Conservation (phyloP, 2,113 vertebrate species). For the Xyliphius kryptos region DNA sequence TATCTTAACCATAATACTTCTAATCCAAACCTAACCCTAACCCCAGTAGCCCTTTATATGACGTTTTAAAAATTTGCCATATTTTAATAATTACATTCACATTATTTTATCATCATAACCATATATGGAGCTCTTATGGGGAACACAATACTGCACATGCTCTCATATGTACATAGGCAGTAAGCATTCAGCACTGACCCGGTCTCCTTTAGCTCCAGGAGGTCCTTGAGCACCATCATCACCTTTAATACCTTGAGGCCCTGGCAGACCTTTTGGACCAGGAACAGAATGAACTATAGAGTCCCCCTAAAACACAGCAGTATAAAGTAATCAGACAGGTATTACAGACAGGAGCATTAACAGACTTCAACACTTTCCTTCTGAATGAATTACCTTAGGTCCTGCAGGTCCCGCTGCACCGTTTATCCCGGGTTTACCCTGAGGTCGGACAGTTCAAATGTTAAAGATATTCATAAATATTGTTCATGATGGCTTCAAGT, state of each 20-base stretch:
- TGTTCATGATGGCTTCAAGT: not conserved
- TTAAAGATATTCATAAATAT: not conserved
- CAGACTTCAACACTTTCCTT: no score
- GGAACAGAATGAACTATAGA: slow-evolving; percentile 60
- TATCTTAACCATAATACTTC: no score
- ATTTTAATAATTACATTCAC: no score
- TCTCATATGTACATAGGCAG: not conserved
- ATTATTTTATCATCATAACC: no score
- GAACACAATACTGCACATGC: no score
- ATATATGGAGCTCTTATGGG: no score
- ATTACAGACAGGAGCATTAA: no score
- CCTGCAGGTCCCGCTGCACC: slow-evolving; percentile 71
- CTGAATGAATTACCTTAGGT: slow-evolving; percentile 81
- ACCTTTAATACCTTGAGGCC: slow-evolving; percentile 75
- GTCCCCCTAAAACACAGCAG: slow-evolving; percentile 59
- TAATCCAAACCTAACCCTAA: no score
- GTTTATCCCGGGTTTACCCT: slow-evolving; percentile 69
- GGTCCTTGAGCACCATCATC: slow-evolving; percentile 73
- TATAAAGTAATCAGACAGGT: no score
- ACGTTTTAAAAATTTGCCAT: no score
- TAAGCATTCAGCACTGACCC: slow-evolving; percentile 59
- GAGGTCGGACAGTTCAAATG: slow-evolving; percentile 20
- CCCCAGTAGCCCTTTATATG: no score
- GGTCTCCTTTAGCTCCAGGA: slow-evolving; percentile 82
- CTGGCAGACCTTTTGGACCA: slow-evolving; percentile 71